Percentiles rank a stretch among this genome's conserved stretches.
These are phyloP conservation scores for Platyscapa corneri DNA, from an alignment of 1,140 invertebrate genomes.

Conservation along the genomic window DNA sequence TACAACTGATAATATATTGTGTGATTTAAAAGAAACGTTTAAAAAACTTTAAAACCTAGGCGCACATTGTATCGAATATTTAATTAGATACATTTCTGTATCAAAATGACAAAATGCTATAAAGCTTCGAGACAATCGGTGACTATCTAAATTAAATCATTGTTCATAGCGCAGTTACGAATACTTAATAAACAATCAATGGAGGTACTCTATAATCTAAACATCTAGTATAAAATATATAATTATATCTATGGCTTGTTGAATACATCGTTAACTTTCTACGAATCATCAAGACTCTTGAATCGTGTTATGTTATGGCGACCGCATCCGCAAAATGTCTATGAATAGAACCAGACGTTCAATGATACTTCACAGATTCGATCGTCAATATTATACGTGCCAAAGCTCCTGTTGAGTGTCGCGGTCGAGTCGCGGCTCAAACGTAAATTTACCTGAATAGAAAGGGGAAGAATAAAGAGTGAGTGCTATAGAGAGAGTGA, in stretches of 20 bases:
- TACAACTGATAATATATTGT: too few relatives aligned
- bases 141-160: not conserved
- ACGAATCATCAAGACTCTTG: not conserved
- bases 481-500: not conserved
- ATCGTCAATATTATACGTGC: conserved; percentile 37
- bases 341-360: conserved; percentile 36
- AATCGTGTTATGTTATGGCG: conserved; percentile 2
- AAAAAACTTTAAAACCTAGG: too few relatives aligned
- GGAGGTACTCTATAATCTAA: too few relatives aligned
- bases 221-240: not conserved
- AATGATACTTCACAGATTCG: conserved; percentile 31
- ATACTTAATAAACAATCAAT: not conserved
- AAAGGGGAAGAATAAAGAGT: not conserved
- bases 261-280: conserved; percentile 9
- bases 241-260: not conserved
- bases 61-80: too few relatives aligned
- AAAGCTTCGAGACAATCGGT: not conserved
- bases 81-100: not conserved
- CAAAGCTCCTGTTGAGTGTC: conserved; percentile 17
- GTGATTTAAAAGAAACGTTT: too few relatives aligned
- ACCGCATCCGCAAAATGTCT: conserved; percentile 22
- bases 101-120: not conserved
- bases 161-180: too few relatives aligned
- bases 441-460: conserved; percentile 18
- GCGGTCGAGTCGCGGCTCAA: not conserved